Base-by-base conservation (phyloP, 2,113 vertebrate genomes). In the Charadrius vociferus region DNA sequence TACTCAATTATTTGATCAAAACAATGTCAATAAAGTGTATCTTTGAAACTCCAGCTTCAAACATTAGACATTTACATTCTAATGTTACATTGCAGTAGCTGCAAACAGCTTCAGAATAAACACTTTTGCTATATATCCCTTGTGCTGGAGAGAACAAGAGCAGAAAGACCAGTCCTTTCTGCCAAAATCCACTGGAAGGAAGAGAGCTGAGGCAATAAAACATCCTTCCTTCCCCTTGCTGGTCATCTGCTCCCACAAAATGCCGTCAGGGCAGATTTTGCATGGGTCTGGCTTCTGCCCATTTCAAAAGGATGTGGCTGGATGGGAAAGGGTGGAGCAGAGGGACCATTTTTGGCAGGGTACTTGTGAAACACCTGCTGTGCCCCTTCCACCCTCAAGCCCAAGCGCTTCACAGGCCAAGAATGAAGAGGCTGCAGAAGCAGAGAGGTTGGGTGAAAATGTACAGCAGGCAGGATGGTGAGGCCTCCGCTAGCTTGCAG, bases 211-310 rank as follows among this genome's bases (percentile, higher is more conserved):
- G 70, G 81, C 73, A 96, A 68, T 85, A 65, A 91, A 96, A 85
- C 93, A 87, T 94, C 81, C 95, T 97, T 95, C 84, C 95, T 96
- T 96, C 87, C 89, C 58, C 58, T 95, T 65, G 36, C 53, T 85
- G 37, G 73, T 95, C 78, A 95, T 59, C 65, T 93, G 91, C 49
- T 91, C 61, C 43, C 74, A 96, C 24, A 87, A 81, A 93, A 55
- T 75, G 78, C 62, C 61, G 47, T 79, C 73, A 75, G 65, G 39
- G 79, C 67, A 90, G 68, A 66, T 91, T 91, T 91, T 74, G 23
- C 50, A n/a, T 32, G 37, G n/a, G 23, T 90, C 67, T 80, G 66
- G 72, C 82, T 80, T 79, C 50, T 90, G 61, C 67, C 30, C 34
- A 18, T 85, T 94, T 75, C 47, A 56, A 72, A 27, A 96, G 70